Conservation (phyloP, 92 coral and sea anemone species). For the Hydrozoanthus gracilis region DNA sequence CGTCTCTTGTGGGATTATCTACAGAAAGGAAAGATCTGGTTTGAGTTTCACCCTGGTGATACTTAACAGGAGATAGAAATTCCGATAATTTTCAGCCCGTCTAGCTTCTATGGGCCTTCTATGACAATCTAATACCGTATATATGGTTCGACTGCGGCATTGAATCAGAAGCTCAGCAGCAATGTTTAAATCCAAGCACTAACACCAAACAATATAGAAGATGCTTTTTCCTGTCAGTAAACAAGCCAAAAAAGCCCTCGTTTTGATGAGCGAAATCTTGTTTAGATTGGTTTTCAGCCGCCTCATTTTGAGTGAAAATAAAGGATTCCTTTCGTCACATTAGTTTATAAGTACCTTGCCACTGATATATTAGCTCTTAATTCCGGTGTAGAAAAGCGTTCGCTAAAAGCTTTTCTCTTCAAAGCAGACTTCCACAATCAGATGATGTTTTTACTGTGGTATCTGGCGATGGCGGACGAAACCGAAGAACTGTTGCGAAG, state of each 20-base stretch:
- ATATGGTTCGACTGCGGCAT: not conserved
- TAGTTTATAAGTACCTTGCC: not conserved
- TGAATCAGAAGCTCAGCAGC: not conserved
- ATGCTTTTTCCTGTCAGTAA: not conserved
- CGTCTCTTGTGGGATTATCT: not conserved
- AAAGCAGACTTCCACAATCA: not conserved
- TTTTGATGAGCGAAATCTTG: constrained; percentile 10
- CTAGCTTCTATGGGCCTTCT: not conserved
- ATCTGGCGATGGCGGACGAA: not conserved
- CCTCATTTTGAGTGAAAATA: constrained; percentile 20
- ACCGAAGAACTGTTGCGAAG: not conserved
- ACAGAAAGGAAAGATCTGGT: not conserved
- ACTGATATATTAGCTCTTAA: not conserved
- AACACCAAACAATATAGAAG: not conserved
- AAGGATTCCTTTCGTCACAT: constrained; percentile 41
- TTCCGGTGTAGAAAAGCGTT: not conserved
- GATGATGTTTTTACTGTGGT: not conserved
- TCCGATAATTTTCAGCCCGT: not conserved
- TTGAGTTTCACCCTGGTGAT: not conserved
- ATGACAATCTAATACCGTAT: not conserved
- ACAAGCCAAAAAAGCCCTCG: not conserved
- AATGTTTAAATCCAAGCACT: not conserved
- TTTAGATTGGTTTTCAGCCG: constrained; percentile 17
- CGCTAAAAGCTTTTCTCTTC: not conserved
- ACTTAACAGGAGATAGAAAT: not conserved